Percentiles rank a stretch among this genome's conserved stretches.
Evolutionary conservation across 2,113 vertebrate genomes (phyloP).

Genomic region (Nycticebus coucang): DNA sequence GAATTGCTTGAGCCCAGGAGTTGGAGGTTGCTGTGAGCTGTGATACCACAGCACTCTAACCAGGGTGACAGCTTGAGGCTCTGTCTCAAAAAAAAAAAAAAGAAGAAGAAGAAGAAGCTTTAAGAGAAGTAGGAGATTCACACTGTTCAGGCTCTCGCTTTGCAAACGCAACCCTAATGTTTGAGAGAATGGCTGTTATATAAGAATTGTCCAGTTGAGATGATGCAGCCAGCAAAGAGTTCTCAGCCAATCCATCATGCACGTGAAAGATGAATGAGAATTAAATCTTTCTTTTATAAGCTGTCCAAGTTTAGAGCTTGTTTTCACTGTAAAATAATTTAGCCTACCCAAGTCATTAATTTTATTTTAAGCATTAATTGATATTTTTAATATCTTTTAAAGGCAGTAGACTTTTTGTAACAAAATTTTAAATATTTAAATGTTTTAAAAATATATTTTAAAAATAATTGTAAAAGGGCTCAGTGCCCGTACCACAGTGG

Average conservation of each 20-base stretch:
- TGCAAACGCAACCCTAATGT: neutral
- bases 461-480: neutral
- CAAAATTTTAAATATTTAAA: neutral
- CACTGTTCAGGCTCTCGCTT: neutral
- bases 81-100: neutral
- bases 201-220: neutral
- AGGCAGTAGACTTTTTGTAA: neutral
- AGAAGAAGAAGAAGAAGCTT: too few relatives aligned
- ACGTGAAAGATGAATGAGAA: neutral
- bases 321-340: slow-evolving; percentile 37
- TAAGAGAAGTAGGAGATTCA: neutral
- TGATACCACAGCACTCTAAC: too few relatives aligned
- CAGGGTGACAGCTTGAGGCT: too few relatives aligned
- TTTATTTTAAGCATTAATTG: neutral
- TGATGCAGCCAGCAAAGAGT: neutral
- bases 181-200: neutral
- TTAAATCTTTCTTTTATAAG: neutral
- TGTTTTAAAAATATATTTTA: too few relatives aligned
- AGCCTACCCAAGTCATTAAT: neutral
- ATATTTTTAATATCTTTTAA: slow-evolving; percentile 28
- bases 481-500: too few relatives aligned
- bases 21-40: too few relatives aligned
- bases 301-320: neutral
- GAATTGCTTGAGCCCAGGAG: too few relatives aligned
- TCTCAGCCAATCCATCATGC: neutral